Base-by-base conservation (phyloP, 1,140 invertebrate species). In the Eumaeus atala region DNA sequence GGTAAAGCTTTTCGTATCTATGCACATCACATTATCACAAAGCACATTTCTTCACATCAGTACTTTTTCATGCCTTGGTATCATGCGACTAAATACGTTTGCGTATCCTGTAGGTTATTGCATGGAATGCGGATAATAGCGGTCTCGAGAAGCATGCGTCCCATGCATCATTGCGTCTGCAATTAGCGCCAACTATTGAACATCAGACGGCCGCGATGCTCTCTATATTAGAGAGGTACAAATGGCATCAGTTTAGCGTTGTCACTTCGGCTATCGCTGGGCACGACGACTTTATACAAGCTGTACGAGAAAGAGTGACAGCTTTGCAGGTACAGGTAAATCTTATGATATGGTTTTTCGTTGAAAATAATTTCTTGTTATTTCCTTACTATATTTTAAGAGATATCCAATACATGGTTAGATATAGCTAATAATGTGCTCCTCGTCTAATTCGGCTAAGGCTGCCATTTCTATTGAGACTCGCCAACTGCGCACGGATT, bases 231-330 rank as follows among this genome's bases (percentile, higher is more conserved):
- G 93, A 95, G 80, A 89, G 96, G 49, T 99, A 99, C 88, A 97
- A 97, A 76, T 98, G 97, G 97, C 95, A 97, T 77, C 94, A 96
- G 68, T 98, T 98, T 84, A 95, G 95, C 58, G 93, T 98, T 51
- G 95, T 98, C 21, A 95, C 95, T n/a, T 95, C 94, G 44, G 93
- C 95, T 72, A 96, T 97, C 47, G 96, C 96, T 12, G 97, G 97
- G 0, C 95, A 98, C 82, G 95, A 96, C 67, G 96, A 98, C 79
- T 98, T 99, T 75, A 94, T 98, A 57, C 95, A 97, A 78, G 95
- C 96, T 12, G 93, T 98, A 16, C 87, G 96, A 37, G 95, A 97
- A 74, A 89, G 95, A 58, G 94, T 96, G 37, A 92, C 92, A 37
- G 92, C 93, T 56, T 93, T 95, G 88, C 92, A 94, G 85, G 89